Percentiles rank a stretch among this genome's conserved stretches.
Evolutionary conservation across 2,113 vertebrate genomes (phyloP).

Genomic region (Siphamia tubifer): DNA sequence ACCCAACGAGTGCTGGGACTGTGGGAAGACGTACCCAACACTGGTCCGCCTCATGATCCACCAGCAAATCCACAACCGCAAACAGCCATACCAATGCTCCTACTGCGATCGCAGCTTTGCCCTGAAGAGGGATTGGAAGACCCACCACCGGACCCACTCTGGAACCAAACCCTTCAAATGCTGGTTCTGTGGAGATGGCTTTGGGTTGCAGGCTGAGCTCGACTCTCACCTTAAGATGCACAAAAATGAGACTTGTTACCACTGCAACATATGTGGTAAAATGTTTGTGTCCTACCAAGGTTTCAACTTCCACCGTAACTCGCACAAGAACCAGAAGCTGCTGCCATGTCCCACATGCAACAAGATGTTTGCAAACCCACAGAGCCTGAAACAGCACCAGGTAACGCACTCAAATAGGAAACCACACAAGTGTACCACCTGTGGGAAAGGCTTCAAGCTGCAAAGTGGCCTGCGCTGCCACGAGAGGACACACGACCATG

Average conservation of each 20-base stretch:
- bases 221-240: slow-evolving; percentile 27
- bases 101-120: slow-evolving; percentile 60
- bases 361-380: slow-evolving; percentile 57
- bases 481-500: slow-evolving; percentile 48
- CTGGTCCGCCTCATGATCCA: slow-evolving; percentile 58
- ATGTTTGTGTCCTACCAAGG: slow-evolving; percentile 68
- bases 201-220: slow-evolving; percentile 32
- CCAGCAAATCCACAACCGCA: slow-evolving; percentile 60
- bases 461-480: slow-evolving; percentile 55
- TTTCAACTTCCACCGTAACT: slow-evolving; percentile 59
- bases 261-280: slow-evolving; percentile 48
- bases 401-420: slow-evolving; percentile 55
- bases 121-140: slow-evolving; percentile 63
- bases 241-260: slow-evolving; percentile 54
- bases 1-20: slow-evolving; percentile 61
- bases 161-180: slow-evolving; percentile 62
- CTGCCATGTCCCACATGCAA: slow-evolving; percentile 51
- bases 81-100: slow-evolving; percentile 41
- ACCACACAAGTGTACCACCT: slow-evolving; percentile 52
- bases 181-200: slow-evolving; percentile 66
- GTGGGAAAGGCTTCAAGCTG: slow-evolving; percentile 65
- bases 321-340: slow-evolving; percentile 16
- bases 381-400: slow-evolving; percentile 67
- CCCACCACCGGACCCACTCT: slow-evolving; percentile 59
- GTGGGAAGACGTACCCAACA: slow-evolving; percentile 59